Percentiles rank a stretch among this genome's conserved stretches.
Conservation (phyloP, 2,797 vertebrate species). For the Steatocranus sp. region DNA sequence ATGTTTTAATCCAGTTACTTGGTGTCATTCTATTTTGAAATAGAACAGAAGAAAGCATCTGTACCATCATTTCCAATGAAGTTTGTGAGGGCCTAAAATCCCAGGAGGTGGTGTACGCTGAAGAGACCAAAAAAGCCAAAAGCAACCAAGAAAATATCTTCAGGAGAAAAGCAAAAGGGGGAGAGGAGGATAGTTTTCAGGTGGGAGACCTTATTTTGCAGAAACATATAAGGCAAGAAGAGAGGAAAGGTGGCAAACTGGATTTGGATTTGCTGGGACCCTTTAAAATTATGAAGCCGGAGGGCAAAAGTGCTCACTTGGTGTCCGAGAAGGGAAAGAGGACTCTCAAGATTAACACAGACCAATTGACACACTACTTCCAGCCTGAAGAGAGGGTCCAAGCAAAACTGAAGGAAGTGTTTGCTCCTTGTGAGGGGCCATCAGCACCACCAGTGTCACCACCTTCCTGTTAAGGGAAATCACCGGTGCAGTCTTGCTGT, state of each 20-base stretch:
- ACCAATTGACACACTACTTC: neutral
- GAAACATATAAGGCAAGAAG: neutral
- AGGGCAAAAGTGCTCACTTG: neutral
- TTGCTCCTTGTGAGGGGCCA: neutral
- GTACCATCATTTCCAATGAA: neutral
- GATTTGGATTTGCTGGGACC: neutral
- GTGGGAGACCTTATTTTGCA: neutral
- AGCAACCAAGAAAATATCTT: neutral
- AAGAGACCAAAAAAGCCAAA: neutral
- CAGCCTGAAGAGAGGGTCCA: neutral
- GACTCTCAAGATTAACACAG: neutral
- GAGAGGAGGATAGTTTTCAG: neutral
- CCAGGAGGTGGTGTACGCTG: neutral
- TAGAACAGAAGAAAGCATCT: neutral
- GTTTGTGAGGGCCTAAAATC: neutral
- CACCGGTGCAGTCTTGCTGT: neutral
- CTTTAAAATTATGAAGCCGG: neutral
- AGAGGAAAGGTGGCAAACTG: neutral
- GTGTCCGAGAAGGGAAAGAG: neutral
- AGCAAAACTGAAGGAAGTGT: neutral
- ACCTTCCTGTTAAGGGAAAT: neutral
- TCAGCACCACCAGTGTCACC: neutral
- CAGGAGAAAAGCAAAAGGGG: neutral
- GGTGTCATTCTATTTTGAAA: neutral
- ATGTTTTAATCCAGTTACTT: neutral